Base-by-base conservation (phyloP, 2,888 invertebrate genomes). In the Belgica antarctica region DNA sequence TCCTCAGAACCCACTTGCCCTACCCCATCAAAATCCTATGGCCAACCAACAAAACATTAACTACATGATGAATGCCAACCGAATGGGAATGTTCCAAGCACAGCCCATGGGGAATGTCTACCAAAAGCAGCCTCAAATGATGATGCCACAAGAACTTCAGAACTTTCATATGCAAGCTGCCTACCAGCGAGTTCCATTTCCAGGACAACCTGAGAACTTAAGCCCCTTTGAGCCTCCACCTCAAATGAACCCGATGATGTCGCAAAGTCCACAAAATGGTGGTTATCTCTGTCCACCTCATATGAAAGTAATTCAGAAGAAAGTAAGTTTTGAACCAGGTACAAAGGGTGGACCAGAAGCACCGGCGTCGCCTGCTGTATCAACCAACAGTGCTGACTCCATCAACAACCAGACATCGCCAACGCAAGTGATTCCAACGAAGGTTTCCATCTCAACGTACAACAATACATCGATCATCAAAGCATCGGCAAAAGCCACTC, bases 311-410 rank as follows among this genome's bases (percentile, higher is more conserved):
- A 12, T 41, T 47, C 72, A 73, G 72, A 89, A 89, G 76, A 89
- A 88, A 62, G 88, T 89, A 1, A 88, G 88, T 72, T 89, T 89
- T 74, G 89, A 89, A 75, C 84, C 87, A 0, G 87, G 87, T 8
- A 87, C 89, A 1, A 90, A 89, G 75, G 86, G 86, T 1, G 87
- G 87, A 4, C 79, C 81, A 1, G 84, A 84, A 52, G 84, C 84
- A 2, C 78, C 81, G 1, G 82, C 83, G n/a, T 62, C 73, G 31
- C 71, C 73, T 28, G 46, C 25, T n/a, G 57, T n/a, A n/a, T 15
- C 70, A 31, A 31, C 4, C 4, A 36, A 46, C 28, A 70, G n/a
- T 46, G n/a, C 34, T 4, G 59, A 70, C 34, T 19, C 25, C 8
- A 47, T 34, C 61, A 71, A 63, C 47, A 70, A 52, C 28, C 12